A percentile compares a stretch with the other conserved stretches of the same genome.
phyloP scores from a whole-genome alignment of 2,797 vertebrate species.

The Anolis apletophallus region DNA sequence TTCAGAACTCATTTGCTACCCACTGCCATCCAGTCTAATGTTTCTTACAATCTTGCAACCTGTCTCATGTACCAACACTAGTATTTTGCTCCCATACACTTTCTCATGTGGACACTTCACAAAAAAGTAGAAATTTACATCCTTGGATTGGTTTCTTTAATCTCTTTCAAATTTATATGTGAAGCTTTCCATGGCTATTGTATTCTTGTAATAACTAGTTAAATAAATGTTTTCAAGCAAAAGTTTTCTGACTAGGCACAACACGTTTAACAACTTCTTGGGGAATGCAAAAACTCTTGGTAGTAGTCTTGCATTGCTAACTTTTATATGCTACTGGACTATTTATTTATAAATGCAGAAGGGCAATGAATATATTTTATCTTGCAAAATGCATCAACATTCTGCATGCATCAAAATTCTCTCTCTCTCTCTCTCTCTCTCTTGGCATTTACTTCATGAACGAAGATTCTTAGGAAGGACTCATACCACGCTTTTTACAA shows the following conservation, averaged over 20 bases:
- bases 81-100: not conserved
- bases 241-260: constrained; percentile 25
- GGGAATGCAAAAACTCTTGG: not conserved
- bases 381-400: not conserved
- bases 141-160: constrained; percentile 10
- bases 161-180: not conserved
- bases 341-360: not conserved
- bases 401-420: not conserved
- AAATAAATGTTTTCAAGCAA: constrained; percentile 21
- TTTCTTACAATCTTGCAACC: not conserved
- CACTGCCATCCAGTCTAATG: not conserved
- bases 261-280: constrained; percentile 21
- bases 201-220: constrained; percentile 1
- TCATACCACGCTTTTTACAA: no score
- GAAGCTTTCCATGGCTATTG: not conserved
- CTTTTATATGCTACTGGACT: not conserved
- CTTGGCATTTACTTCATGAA: no score
- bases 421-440: no score
- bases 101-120: not conserved
- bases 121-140: fast-evolving
- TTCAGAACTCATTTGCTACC: not conserved
- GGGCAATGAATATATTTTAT: not conserved
- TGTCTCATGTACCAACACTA: not conserved
- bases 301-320: not conserved
- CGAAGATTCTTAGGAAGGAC: no score